phyloP scores from a whole-genome alignment of 2,113 vertebrate species.

The Odontophorus gujanensis region DNA sequence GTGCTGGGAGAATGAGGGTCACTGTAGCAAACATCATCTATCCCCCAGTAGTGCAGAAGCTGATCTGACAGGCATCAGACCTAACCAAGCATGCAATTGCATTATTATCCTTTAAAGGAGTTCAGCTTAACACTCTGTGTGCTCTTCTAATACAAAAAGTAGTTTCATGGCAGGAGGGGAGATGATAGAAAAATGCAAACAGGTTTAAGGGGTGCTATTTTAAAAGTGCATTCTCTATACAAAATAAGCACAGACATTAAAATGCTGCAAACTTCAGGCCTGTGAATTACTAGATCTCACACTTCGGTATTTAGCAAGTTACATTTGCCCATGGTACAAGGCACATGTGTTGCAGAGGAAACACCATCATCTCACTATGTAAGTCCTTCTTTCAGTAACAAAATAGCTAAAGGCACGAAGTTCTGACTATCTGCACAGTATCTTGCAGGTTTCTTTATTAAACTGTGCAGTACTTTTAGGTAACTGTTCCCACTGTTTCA shows the following conservation, averaged over 20 bases:
- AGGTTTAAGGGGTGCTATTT: not conserved
- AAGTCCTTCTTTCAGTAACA: not conserved
- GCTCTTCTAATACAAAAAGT: not conserved
- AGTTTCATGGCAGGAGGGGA: not conserved
- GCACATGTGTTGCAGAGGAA: not conserved
- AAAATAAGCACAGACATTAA: not conserved
- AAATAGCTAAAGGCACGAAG: not conserved
- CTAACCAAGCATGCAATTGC: not conserved
- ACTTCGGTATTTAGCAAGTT: not conserved
- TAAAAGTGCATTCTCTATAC: not conserved
- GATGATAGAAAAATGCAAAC: not conserved
- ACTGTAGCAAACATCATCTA: not conserved
- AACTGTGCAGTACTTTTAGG: no score
- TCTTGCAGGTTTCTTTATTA: rapidly evolving
- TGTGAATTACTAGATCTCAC: rapidly evolving
- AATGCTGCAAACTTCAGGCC: not conserved
- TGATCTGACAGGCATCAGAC: not conserved
- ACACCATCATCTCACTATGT: not conserved
- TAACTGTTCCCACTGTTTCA: not conserved
- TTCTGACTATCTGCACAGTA: not conserved
- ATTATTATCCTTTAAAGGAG: not conserved
- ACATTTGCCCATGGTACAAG: not conserved
- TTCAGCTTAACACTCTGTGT: not conserved
- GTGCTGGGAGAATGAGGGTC: not conserved
- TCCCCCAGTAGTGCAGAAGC: not conserved